phyloP scores from a whole-genome alignment of 2,888 invertebrate genomes.

The Eupithecia abbreviata region DNA sequence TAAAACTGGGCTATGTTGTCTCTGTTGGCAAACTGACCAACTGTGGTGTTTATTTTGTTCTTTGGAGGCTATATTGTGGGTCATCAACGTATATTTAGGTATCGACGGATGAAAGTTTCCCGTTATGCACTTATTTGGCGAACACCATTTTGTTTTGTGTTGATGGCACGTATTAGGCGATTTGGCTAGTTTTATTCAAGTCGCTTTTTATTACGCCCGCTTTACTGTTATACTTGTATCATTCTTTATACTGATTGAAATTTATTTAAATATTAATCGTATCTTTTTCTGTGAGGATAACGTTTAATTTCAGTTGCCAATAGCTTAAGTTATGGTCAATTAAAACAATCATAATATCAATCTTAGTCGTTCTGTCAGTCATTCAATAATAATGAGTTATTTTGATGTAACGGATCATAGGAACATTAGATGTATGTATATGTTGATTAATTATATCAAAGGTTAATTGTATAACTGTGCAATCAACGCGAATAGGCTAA shows the following conservation, averaged over 20 bases:
- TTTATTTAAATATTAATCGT: not conserved
- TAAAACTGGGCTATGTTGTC: slow-evolving; percentile 35
- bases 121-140: slow-evolving; percentile 53
- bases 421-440: not conserved
- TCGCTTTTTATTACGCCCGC: not conserved
- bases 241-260: not conserved
- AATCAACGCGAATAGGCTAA: not conserved
- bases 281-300: not conserved
- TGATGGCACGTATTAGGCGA: not conserved
- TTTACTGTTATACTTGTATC: not conserved
- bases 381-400: not conserved
- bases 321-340: not conserved
- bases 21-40: slow-evolving; percentile 36
- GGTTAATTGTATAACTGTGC: not conserved
- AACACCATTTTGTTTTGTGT: slow-evolving; percentile 31
- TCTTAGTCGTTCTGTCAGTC: not conserved
- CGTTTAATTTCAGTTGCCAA: not conserved
- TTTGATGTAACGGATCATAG: not conserved
- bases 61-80: slow-evolving; percentile 46
- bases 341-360: not conserved
- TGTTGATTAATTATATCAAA: not conserved
- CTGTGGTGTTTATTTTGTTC: slow-evolving; percentile 37
- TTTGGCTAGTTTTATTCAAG: not conserved
- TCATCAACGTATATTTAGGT: slow-evolving; percentile 43
- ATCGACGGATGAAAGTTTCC: slow-evolving; percentile 47